Evolutionary conservation across 2,113 vertebrate genomes (phyloP).

Genomic region (Bubo bubo): DNA sequence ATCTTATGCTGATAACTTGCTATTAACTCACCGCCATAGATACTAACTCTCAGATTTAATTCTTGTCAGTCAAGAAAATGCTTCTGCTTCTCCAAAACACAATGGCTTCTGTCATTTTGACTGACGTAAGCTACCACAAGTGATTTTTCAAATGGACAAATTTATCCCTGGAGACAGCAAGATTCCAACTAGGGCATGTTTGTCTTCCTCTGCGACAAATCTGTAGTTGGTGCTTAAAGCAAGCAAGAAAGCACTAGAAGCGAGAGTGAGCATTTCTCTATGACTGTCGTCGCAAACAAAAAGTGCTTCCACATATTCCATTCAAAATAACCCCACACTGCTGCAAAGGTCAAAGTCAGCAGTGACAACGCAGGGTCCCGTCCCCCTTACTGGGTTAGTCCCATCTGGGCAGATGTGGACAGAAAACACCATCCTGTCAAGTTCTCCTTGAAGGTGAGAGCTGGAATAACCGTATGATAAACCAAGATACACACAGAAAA

Average conservation of each 20-base stretch:
- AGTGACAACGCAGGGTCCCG: rapidly evolving
- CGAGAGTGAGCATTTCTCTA: not conserved
- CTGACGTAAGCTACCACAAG: conserved; percentile 39
- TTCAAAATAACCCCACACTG: not conserved
- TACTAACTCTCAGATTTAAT: conserved; percentile 16
- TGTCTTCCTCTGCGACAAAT: conserved; percentile 16
- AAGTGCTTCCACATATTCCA: not conserved
- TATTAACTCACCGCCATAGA: not conserved
- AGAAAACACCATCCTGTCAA: not conserved
- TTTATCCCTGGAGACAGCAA: conserved; percentile 49
- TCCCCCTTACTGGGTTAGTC: not conserved
- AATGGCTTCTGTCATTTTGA: conserved; percentile 54
- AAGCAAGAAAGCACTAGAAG: not conserved
- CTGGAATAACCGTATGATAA: not conserved
- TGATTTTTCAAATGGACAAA: conserved; percentile 61
- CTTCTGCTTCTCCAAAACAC: conserved; percentile 17
- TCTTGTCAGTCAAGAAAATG: not conserved
- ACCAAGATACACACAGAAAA: not conserved
- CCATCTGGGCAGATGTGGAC: not conserved
- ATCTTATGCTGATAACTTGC: not conserved
- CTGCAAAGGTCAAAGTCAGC: not conserved
- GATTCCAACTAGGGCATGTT: conserved; percentile 32
- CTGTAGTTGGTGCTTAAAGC: not conserved
- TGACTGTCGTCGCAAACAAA: not conserved
- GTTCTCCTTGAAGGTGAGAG: not conserved